Base-by-base conservation (phyloP, 2,888 invertebrate genomes). In the Parochlus steinenii region DNA sequence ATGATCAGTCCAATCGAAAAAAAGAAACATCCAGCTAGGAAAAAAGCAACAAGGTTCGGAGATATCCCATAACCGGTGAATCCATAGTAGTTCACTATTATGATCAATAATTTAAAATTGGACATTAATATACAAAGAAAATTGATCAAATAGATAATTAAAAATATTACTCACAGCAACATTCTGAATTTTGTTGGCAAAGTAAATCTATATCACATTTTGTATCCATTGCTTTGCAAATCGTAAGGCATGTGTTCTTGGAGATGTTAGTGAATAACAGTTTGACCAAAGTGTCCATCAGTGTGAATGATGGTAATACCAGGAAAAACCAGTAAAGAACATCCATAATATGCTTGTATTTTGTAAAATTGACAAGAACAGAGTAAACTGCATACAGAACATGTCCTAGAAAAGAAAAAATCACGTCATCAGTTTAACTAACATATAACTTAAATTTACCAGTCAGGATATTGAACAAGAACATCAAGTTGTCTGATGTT, bases 401-500 rank as follows among this genome's bases (percentile, higher is more conserved):
- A n/a, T 10, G n/a, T 5, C 7, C 30, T 30, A 5, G 19, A 30
- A 16, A 7, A 30, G 6, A 26, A 10, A 6, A 11, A n/a, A 26
- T 6, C 4, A 11, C 6, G 12, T 29, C 5, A 29, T 29, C 10
- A 29, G 10, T 15, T n/a, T n/a, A n/a, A n/a, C n/a, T n/a, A n/a
- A n/a, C n/a, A n/a, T n/a, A n/a, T n/a, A n/a, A n/a, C n/a, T n/a
- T n/a, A n/a, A n/a, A n/a, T n/a, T n/a, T n/a, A n/a, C n/a, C n/a
- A n/a, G n/a, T n/a, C n/a, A n/a, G n/a, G n/a, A n/a, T n/a, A n/a
- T n/a, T n/a, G n/a, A n/a, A n/a, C n/a, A 33, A 17, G 1, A 74
- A 73, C 47, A 78, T 62, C 44, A 74, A 65, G 1, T 78, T 74
- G 52, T 76, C 82, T 6, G 83, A 85, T 1, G 75, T 65, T 0